Conservation (phyloP, 2,888 invertebrate genomes). For the Dione juno region DNA sequence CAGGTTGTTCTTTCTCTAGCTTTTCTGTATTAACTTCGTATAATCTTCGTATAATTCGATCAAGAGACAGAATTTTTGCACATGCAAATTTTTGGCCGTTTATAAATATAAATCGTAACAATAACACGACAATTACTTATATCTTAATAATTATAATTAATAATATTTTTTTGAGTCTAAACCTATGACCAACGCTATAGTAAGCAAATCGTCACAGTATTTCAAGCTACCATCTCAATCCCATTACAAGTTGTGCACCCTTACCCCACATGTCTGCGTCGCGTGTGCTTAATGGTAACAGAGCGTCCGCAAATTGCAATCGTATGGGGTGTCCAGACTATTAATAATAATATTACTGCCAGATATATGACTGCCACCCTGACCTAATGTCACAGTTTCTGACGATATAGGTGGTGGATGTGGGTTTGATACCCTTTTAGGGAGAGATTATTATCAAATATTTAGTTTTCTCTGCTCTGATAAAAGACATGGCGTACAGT, state of each 20-base stretch:
- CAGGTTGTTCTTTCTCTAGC: too few relatives aligned
- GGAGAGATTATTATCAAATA: too few relatives aligned
- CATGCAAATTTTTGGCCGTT: too few relatives aligned
- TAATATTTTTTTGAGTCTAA: not conserved
- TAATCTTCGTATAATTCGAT: too few relatives aligned
- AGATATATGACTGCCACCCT: not conserved
- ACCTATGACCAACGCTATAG: not conserved
- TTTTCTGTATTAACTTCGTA: too few relatives aligned
- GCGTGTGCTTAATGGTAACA: slow-evolving; percentile 52
- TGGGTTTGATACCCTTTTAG: not conserved
- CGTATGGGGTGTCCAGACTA: slow-evolving; percentile 37
- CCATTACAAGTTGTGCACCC: slow-evolving; percentile 18
- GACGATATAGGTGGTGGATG: not conserved
- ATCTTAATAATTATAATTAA: too few relatives aligned
- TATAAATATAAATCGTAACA: too few relatives aligned
- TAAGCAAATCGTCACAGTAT: not conserved
- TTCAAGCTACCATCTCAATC: not conserved
- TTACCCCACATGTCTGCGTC: slow-evolving; percentile 37
- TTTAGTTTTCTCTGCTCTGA: too few relatives aligned
- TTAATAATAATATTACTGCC: not conserved
- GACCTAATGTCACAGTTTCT: not conserved
- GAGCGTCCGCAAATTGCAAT: slow-evolving; percentile 50
- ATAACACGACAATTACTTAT: too few relatives aligned
- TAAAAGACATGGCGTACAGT: too few relatives aligned
- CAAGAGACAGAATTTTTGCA: too few relatives aligned